Conservation (phyloP, 1,140 invertebrate genomes). For the Rhopalosiphum maidis region DNA sequence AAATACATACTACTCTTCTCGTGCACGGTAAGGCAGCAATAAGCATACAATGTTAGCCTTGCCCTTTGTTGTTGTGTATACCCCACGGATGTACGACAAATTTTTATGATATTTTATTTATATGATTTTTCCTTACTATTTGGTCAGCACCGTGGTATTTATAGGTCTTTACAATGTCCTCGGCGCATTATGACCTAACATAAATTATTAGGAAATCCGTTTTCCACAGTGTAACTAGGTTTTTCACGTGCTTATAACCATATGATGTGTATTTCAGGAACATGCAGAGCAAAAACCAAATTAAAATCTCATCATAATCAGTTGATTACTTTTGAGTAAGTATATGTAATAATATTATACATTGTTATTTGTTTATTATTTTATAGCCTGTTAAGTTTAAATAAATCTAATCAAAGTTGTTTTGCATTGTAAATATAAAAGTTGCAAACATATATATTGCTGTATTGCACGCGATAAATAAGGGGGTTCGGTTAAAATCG, state of each 20-base stretch:
- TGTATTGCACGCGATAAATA: not conserved
- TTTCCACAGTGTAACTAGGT: not conserved
- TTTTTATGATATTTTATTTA: conserved; percentile 38
- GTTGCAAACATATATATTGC: not conserved
- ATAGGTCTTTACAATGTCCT: not conserved
- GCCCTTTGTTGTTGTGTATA: conserved; percentile 29
- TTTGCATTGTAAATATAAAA: not conserved
- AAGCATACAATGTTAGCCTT: conserved; percentile 24
- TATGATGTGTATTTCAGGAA: not conserved
- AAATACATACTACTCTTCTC: not conserved
- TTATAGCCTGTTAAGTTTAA: not conserved
- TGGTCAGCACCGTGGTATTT: not conserved
- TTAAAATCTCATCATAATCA: not conserved
- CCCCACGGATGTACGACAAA: not conserved
- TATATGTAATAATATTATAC: not conserved
- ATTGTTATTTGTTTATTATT: not conserved
- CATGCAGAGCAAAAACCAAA: not conserved
- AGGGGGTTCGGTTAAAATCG: not conserved
- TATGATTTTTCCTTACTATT: conserved; percentile 11
- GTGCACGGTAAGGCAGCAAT: not conserved
- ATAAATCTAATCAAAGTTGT: not conserved
- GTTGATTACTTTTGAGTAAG: not conserved
- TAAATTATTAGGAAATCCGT: conserved; percentile 29
- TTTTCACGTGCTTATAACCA: not conserved
- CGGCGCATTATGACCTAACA: not conserved